A percentile compares a stretch with the other conserved stretches of the same genome.
phyloP scores from a whole-genome alignment of 2,797 vertebrate species.

The Anomalospiza imberbis region DNA sequence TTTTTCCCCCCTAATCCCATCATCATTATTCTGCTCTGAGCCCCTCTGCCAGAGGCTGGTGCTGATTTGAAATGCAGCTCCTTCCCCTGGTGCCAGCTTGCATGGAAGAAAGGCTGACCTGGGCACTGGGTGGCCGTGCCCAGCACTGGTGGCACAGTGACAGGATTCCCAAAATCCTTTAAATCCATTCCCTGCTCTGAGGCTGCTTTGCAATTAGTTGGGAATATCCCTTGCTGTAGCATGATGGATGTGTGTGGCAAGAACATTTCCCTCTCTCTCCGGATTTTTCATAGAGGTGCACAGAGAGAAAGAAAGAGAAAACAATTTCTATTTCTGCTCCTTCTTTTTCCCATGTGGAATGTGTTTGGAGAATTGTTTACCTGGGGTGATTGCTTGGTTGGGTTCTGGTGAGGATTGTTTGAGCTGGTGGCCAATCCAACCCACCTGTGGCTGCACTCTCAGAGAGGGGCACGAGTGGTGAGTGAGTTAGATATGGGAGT shows the following conservation, averaged over 20 bases:
- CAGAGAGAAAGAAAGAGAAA: too few relatives aligned
- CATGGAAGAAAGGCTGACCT: not conserved
- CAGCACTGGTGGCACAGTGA: not conserved
- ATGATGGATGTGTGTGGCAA: not conserved
- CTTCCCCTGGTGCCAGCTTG: not conserved
- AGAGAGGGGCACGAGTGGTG: too few relatives aligned
- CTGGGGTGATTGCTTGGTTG: too few relatives aligned
- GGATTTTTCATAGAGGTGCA: too few relatives aligned
- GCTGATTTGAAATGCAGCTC: not conserved
- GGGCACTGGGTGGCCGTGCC: not conserved
- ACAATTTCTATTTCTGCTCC: too few relatives aligned
- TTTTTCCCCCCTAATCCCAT: not conserved
- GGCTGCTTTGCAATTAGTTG: not conserved
- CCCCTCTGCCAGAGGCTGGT: not conserved
- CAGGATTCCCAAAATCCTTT: not conserved
- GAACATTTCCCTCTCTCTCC: too few relatives aligned
- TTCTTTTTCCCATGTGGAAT: too few relatives aligned
- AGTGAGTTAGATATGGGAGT: too few relatives aligned
- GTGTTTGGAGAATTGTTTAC: too few relatives aligned
- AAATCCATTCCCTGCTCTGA: not conserved
- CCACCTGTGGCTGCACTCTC: too few relatives aligned
- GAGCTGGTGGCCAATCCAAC: too few relatives aligned
- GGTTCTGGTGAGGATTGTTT: too few relatives aligned
- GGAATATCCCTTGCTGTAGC: not conserved
- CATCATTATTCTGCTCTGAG: not conserved